Evolutionary conservation across 2,888 invertebrate species (phyloP).

Genomic region (Eudemis profundana): DNA sequence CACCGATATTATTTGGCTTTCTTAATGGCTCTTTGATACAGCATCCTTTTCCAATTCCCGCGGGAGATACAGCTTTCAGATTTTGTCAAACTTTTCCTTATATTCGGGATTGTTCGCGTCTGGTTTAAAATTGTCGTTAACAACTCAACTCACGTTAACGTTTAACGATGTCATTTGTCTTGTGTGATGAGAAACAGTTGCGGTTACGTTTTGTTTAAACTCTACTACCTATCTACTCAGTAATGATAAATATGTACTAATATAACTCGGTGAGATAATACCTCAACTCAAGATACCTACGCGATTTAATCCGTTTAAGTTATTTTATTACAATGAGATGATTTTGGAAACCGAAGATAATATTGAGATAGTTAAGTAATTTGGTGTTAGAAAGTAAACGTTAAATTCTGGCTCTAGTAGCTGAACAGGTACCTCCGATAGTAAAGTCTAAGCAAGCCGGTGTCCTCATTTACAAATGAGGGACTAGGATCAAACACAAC

Average conservation of each 20-base stretch:
- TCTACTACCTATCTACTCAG: no score
- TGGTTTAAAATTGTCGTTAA: constrained; percentile 21
- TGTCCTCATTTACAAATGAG: not conserved
- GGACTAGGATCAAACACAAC: not conserved
- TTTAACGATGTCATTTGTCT: constrained; percentile 16
- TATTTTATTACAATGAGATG: no score
- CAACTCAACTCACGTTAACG: constrained; percentile 19
- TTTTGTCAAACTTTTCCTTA: constrained; percentile 40
- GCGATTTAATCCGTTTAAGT: no score
- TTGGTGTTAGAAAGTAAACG: no score
- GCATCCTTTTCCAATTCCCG: constrained; percentile 55
- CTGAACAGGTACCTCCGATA: no score
- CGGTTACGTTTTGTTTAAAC: constrained; percentile 1
- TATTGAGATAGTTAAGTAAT: no score
- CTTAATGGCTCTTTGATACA: constrained; percentile 66
- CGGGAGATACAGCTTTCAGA: constrained; percentile 35
- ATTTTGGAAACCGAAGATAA: no score
- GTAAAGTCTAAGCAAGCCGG: no score
- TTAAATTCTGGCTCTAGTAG: no score
- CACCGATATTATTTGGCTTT: constrained; percentile 64
- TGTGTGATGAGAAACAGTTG: not conserved
- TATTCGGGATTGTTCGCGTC: constrained; percentile 22
- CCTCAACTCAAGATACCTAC: no score
- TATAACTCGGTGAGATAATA: no score
- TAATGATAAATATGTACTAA: no score